A percentile compares a stretch with the other conserved stretches of the same genome.
phyloP scores from a whole-genome alignment of 30 jellyfish, hydroid and myxozoan genomes.

The Hydractinia echinata region DNA sequence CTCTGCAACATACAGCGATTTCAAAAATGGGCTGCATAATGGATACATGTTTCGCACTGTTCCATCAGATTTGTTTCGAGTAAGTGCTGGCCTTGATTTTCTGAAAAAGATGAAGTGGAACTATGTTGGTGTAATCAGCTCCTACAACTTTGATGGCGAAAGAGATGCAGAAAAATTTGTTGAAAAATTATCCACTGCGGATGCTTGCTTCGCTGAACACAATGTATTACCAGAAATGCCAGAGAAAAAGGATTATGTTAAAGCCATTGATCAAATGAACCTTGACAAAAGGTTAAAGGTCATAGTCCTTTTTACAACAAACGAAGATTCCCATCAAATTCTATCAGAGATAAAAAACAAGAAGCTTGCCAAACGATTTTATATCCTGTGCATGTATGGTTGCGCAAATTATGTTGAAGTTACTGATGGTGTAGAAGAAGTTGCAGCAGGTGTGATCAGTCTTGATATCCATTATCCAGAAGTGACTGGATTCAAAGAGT shows the following conservation, averaged over 20 bases:
- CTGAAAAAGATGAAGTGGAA: conserved; percentile 58
- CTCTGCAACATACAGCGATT: conserved; percentile 39
- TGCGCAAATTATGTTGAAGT: conserved; percentile 51
- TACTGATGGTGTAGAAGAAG: conserved; percentile 47
- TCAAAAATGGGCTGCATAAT: background rate
- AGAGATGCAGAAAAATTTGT: conserved; percentile 47
- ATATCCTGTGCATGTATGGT: conserved; percentile 64
- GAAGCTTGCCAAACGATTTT: conserved; percentile 42
- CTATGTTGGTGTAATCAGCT: conserved; percentile 65
- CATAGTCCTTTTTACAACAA: conserved; percentile 47
- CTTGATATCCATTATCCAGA: conserved; percentile 38
- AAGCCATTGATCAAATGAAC: conserved; percentile 15
- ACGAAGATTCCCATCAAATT: conserved; percentile 43
- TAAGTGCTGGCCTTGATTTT: conserved; percentile 54
- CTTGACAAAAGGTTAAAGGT: conserved; percentile 13
- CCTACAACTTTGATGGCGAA: conserved; percentile 81
- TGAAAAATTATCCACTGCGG: conserved; percentile 20
- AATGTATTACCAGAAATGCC: conserved; percentile 20
- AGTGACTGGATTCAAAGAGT: conserved; percentile 45
- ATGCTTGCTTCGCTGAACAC: conserved; percentile 33
- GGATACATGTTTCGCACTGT: conserved; percentile 67
- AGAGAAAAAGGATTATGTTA: conserved; percentile 9
- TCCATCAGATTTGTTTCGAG: conserved; percentile 71
- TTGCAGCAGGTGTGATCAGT: conserved; percentile 61
- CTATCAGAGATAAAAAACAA: conserved; percentile 32